Base-by-base conservation (phyloP, 2,888 invertebrate genomes). In the Macaria liturata region DNA sequence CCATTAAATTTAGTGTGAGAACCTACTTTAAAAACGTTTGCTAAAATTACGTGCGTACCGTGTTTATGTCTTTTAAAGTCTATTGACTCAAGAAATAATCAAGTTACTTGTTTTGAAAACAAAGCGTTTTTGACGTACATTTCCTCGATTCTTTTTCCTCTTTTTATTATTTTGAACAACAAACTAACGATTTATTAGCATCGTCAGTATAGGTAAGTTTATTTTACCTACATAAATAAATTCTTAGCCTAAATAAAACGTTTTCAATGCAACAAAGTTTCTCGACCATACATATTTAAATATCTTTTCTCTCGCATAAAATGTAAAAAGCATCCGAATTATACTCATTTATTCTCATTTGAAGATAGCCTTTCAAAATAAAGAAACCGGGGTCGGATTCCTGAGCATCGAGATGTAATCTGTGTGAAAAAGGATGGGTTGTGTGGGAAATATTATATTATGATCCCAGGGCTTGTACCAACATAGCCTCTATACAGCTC, bases 381-480 rank as follows among this genome's bases (percentile, higher is more conserved):
- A 59, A 60, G 59, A 53, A 54, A 42, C 51, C 9, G 44, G 20
- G 55, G 55, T 52, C 52, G 39, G 31, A 60, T 60, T 52, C 55
- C 52, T 52, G 37, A 49, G 51, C 54, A 34, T 51, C 9, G 51
- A 40, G 61, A 65, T 65, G 32, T 56, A 45, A 62, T 66, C 61
- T 47, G 56, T 31, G 62, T 59, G 62, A 62, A 66, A 64, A 66
- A 51, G 65, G 64, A 63, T 53, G 43, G 46, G 60, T 1, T 44
- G 7, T 44, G 50, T 37, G 34, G 7, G 34, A 4, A 7, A 37
- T 6, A 37, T 37, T 6, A 6, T 37, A 6, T 4, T 37, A 37
- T 6, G 34, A n/a, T n/a, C n/a, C n/a, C n/a, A n/a, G n/a, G 34
- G 34, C 34, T 7, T 37, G 34, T 37, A 37, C 34, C 34, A 6